Conservation (phyloP, 2,888 invertebrate species). For the Drosophila helvetica region DNA sequence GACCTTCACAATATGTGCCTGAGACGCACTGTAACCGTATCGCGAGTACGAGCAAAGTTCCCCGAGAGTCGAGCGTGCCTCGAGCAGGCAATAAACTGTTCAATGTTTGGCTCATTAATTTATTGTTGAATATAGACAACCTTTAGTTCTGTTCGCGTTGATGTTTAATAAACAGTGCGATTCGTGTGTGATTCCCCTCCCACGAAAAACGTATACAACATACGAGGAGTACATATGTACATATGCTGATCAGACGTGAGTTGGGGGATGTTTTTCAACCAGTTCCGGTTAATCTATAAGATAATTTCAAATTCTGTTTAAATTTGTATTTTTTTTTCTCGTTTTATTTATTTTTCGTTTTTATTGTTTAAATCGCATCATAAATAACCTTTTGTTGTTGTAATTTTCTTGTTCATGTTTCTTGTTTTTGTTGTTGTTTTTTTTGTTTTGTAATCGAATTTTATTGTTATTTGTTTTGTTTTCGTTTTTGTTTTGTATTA, state of each 20-base stretch:
- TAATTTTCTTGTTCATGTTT: not conserved
- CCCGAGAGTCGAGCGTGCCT: constrained; percentile 21
- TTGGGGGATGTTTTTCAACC: constrained; percentile 29
- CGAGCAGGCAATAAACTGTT: constrained; percentile 35
- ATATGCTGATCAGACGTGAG: not conserved
- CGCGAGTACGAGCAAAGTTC: constrained; percentile 34
- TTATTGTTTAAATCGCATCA: constrained; percentile 77
- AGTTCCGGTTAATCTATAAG: constrained; percentile 47
- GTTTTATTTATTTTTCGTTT: constrained; percentile 67
- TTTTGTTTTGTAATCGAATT: constrained; percentile 43
- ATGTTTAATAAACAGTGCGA: constrained; percentile 42
- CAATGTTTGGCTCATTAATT: constrained; percentile 47
- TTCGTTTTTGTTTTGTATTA: not conserved
- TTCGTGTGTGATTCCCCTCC: constrained; percentile 27
- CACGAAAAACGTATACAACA: constrained; percentile 15
- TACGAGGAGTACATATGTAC: constrained; percentile 15
- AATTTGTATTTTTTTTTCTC: constrained; percentile 56
- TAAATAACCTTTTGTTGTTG: constrained; percentile 55
- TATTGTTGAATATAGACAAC: constrained; percentile 42
- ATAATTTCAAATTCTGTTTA: constrained; percentile 46
- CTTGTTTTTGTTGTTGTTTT: constrained; percentile 49
- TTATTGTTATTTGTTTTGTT: constrained; percentile 28
- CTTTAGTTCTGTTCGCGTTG: constrained; percentile 18
- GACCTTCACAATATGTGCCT: constrained; percentile 23
- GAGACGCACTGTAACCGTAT: constrained; percentile 39